A percentile compares a stretch with the other conserved stretches of the same genome.
These are phyloP conservation scores for Leptestheria dahalacensis DNA, from an alignment of 1,140 invertebrate species.

Conservation along the genomic window DNA sequence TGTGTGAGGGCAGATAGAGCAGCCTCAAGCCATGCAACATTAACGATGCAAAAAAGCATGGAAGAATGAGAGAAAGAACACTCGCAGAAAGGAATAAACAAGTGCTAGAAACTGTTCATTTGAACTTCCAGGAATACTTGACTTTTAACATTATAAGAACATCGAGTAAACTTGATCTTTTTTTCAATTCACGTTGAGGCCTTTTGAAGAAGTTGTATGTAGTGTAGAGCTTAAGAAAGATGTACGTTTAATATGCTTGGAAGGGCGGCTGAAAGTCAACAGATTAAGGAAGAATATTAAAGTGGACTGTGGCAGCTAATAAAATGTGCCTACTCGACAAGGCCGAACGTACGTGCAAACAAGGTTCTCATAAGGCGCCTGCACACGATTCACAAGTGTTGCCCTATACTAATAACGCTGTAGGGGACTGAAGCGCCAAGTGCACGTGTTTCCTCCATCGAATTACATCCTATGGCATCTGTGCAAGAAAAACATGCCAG, in stretches of 20 bases:
- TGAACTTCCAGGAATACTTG: no score
- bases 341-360: not conserved
- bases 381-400: slow-evolving; percentile 11
- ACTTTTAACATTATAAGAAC: no score
- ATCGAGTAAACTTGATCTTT: no score
- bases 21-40: not conserved
- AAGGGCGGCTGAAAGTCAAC: not conserved
- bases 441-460: slow-evolving; percentile 19
- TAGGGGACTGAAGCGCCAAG: slow-evolving; percentile 8
- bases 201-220: no score
- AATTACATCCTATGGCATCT: not conserved
- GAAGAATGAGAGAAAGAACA: not conserved
- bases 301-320: not conserved
- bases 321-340: not conserved
- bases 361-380: not conserved
- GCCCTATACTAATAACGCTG: slow-evolving; percentile 2
- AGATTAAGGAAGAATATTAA: not conserved
- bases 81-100: no score
- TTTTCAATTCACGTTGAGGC: no score
- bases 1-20: not conserved
- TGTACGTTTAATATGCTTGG: no score
- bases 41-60: not conserved
- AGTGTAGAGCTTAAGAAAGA: no score
- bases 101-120: no score
- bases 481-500: not conserved